Conservation (phyloP, 2,888 invertebrate species). For the Agriopis leucophaearia region DNA sequence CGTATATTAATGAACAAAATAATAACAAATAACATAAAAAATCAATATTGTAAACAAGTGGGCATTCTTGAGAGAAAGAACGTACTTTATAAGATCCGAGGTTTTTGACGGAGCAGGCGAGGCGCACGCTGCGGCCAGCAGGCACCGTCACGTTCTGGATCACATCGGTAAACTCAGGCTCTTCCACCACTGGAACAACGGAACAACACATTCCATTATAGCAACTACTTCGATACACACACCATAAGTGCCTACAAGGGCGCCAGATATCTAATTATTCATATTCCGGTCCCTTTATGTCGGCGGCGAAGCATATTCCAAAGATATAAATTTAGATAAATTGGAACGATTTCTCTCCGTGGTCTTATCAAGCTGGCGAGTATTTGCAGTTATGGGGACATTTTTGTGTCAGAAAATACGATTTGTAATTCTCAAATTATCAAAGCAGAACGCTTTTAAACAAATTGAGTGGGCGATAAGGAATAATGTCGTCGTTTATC, state of each 20-base stretch:
- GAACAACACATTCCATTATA: slow-evolving; percentile 72
- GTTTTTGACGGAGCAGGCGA: slow-evolving; percentile 96
- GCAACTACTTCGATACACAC: slow-evolving; percentile 15
- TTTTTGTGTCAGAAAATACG: slow-evolving; percentile 83
- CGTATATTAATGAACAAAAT: too few relatives aligned
- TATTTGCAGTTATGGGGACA: slow-evolving; percentile 77
- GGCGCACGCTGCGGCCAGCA: slow-evolving; percentile 94
- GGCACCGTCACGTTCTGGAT: slow-evolving; percentile 97
- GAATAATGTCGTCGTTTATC: slow-evolving; percentile 87
- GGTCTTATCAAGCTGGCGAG: slow-evolving; percentile 69
- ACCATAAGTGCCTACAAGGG: slow-evolving; percentile 22
- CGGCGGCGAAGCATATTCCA: slow-evolving; percentile 48
- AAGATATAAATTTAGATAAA: slow-evolving; percentile 71
- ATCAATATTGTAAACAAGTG: background rate
- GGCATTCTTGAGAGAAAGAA: background rate
- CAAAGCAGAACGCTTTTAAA: slow-evolving; percentile 86
- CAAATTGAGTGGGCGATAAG: slow-evolving; percentile 87
- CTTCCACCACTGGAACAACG: slow-evolving; percentile 91
- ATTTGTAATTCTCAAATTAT: slow-evolving; percentile 87
- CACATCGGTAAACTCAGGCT: slow-evolving; percentile 96
- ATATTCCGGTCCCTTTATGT: slow-evolving; percentile 31
- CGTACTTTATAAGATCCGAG: slow-evolving; percentile 95
- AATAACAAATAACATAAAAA: background rate
- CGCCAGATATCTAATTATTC: slow-evolving; percentile 34
- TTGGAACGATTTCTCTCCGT: slow-evolving; percentile 62